These are phyloP conservation scores for Lagria hirta DNA, from an alignment of 2,888 invertebrate species.

Conservation along the genomic window DNA sequence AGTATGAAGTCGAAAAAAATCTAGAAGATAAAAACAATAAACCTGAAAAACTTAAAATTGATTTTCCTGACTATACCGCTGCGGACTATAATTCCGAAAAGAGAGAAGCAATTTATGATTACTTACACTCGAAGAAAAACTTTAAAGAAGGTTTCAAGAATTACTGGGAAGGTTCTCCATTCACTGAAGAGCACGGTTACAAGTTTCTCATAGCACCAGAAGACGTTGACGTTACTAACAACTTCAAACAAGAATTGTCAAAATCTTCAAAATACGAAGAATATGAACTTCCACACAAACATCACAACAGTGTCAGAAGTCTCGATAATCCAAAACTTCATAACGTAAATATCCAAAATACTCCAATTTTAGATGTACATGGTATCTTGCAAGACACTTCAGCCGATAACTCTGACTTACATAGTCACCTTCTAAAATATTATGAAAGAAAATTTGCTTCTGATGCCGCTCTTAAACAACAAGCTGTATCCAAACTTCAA, in stretches of 20 bases:
- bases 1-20: constrained; percentile 19
- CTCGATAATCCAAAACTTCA: constrained; percentile 24
- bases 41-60: constrained; percentile 36
- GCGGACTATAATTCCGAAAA: constrained; percentile 22
- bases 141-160: constrained; percentile 38
- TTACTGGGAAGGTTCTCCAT: constrained; percentile 39
- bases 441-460: constrained; percentile 39
- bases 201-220: constrained; percentile 39
- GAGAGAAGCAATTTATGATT: constrained; percentile 20
- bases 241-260: constrained; percentile 13
- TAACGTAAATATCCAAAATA: constrained; percentile 9
- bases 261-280: constrained; percentile 34
- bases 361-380: constrained; percentile 9
- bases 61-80: constrained; percentile 38
- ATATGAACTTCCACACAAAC: constrained; percentile 28
- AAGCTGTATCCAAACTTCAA: background rate
- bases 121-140: constrained; percentile 30
- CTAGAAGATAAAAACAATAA: constrained; percentile 29
- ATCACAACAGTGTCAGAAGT: constrained; percentile 32
- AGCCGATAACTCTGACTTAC: constrained; percentile 13
- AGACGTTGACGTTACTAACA: constrained; percentile 17
- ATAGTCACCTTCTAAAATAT: constrained; percentile 36
- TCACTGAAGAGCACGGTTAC: constrained; percentile 40
- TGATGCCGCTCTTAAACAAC: constrained; percentile 31
- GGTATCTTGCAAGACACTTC: constrained; percentile 1